Conservation (phyloP, 2,888 invertebrate species). For the Ferrisia virgata region DNA sequence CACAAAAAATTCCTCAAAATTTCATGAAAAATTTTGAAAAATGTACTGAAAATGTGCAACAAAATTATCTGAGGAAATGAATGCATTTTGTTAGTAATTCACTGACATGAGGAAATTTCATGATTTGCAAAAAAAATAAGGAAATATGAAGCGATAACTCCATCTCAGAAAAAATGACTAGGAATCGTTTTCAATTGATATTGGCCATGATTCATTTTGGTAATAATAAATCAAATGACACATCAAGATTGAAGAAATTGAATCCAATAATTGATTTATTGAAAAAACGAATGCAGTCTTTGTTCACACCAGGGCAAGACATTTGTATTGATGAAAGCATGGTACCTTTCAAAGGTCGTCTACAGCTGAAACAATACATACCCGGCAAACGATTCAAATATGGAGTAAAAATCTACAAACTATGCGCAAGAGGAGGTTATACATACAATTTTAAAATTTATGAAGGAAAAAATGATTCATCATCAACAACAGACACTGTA, state of each 20-base stretch:
- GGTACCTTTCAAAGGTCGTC: neutral
- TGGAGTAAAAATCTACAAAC: neutral
- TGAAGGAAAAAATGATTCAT: neutral
- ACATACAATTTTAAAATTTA: neutral
- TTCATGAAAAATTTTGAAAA: too few relatives aligned
- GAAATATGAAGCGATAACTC: too few relatives aligned
- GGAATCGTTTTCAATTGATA: neutral
- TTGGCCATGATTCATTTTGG: neutral
- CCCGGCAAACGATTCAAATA: neutral
- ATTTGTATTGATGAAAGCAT: neutral
- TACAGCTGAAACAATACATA: neutral
- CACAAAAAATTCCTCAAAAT: too few relatives aligned
- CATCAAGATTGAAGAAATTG: neutral
- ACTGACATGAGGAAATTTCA: too few relatives aligned
- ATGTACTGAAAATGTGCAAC: too few relatives aligned
- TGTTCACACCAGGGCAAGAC: neutral
- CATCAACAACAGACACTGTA: neutral
- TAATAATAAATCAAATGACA: neutral
- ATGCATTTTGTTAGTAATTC: too few relatives aligned
- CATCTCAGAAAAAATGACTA: neutral
- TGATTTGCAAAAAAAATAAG: too few relatives aligned
- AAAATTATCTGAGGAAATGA: too few relatives aligned
- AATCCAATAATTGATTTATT: neutral
- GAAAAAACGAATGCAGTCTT: neutral
- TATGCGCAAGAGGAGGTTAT: neutral